Evolutionary conservation across 2,888 invertebrate species (phyloP), one percentile per base, ranked within the genome.

Genomic region (Torymus texanus): DNA sequence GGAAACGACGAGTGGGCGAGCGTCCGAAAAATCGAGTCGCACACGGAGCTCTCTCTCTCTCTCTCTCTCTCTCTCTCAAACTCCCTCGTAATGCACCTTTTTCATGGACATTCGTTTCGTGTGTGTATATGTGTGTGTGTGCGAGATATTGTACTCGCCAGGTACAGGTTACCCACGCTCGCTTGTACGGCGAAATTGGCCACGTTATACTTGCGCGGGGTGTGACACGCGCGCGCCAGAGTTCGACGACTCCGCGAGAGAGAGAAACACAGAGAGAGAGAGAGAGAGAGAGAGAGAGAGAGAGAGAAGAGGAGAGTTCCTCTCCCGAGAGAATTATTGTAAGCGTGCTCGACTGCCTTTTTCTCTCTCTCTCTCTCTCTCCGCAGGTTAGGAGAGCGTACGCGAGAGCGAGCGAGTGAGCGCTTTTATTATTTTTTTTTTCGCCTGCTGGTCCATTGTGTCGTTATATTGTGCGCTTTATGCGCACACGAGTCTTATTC

Each of bases 101-200:
- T 41, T 41, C 41, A 41, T 8, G 41, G 41, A 41, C 41, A 41
- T 41, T 29, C 29, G 29, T 29, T 41, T 41, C 8, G 41, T 41
- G 41, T 8, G 41, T 29, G 29, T 1, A n/a, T n/a, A n/a, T n/a
- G 2, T 41, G 8, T 41, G 41, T 41, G 78, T 79, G 82, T 82
- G 73, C 80, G 79, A 78, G 82, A 83, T 83, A 82, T 82, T 80
- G 79, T 65, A 11, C 41, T 41, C n/a, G 3, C 51, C 55, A 65
- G 77, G 70, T 78, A 78, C 78, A 29, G 71, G 50, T 16, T 80
- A 78, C 80, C 82, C 80, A 82, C 79, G 81, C 82, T 80, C 73
- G 55, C 82, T 81, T 79, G 81, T 82, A 77, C 78, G 21, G 72
- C 67, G 77, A 82, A 82, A 82, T 82, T 79, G 81, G 81, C 65